Evolutionary conservation across 2,113 vertebrate species (phyloP), one percentile per base, ranked within the genome.

Genomic region (Phaetusa simplex): DNA sequence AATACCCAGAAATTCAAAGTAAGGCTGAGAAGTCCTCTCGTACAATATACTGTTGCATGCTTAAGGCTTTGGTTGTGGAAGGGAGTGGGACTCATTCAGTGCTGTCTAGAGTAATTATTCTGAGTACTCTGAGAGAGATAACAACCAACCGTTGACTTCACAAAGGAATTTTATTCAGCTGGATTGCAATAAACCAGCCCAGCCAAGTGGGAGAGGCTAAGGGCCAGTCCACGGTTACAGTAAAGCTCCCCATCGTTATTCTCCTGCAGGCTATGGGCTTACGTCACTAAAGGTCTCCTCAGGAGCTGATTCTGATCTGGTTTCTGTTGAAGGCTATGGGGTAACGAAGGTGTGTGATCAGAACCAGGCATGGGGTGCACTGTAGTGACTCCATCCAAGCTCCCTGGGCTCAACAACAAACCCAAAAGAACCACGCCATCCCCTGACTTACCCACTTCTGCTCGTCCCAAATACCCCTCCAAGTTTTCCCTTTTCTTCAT

Each of bases 1-100:
- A 98, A 80, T 97, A 98, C 83, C 97, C 97, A 58, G 95, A 97
- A 74, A 96, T 98, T 87, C 98, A 98, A 90, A 97, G 98, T 98
- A 97, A 98, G 97, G 61, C 85, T 45, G 62, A 88, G 53, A 77
- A 73, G 9, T 11, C 36, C 27, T 55, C 55, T 90, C 27, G 26
- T 86, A 81, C 27, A 58, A 29, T 55, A 73, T 15, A 42, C 13
- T 47, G 27, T 42, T 77, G 79, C 45, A 91, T 52, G 59, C 70
- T 80, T 72, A 62, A 77, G 56, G 30, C 81, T 94, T 85, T 38
- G 47, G 74, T 70, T 80, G 86, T 82, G 65, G 88, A 61, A 93
- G 56, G 74, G 90, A 93, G 79, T 77, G 53, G 70, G 90, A 77
- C 78, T 62, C 95, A 87, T 90, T 95, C 90, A 72, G 40, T 49